Percentiles rank a stretch among this genome's conserved stretches.
Evolutionary conservation across 92 coral and sea anemone genomes (phyloP).

Genomic region (Porites cylindrica): DNA sequence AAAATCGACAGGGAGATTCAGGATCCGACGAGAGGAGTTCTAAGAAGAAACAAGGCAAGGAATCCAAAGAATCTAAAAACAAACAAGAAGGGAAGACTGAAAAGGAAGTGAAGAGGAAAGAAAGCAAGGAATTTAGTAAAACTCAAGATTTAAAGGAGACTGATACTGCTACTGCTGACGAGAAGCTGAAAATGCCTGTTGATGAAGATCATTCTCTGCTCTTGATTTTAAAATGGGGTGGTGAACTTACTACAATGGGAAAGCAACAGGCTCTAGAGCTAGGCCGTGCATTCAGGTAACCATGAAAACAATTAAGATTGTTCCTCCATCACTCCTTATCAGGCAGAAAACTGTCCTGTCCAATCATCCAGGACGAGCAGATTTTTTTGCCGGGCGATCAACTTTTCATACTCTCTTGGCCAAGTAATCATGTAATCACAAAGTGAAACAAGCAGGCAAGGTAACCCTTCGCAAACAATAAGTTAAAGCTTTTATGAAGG

Average conservation of each 20-base stretch:
- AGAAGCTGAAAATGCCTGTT: slow-evolving; percentile 28
- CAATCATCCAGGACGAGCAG: too few species aligned
- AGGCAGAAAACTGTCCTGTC: too few species aligned
- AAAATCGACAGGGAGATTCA: slow-evolving; percentile 6
- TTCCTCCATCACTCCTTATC: too few species aligned
- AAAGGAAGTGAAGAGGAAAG: slow-evolving; percentile 18
- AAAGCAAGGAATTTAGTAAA: slow-evolving; percentile 15
- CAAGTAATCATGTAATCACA: too few species aligned
- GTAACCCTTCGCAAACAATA: too few species aligned
- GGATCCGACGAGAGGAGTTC: slow-evolving; percentile 56
- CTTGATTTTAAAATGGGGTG: slow-evolving; percentile 98
- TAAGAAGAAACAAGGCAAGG: slow-evolving; percentile 43
- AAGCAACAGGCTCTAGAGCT: slow-evolving; percentile 93
- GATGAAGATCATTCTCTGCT: slow-evolving; percentile 65
- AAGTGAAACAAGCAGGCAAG: too few species aligned
- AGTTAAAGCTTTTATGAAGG: too few species aligned
- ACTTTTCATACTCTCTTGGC: too few species aligned
- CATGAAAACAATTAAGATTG: not conserved
- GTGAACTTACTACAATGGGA: slow-evolving; percentile 95
- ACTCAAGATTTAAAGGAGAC: slow-evolving; percentile 27
- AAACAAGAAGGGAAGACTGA: slow-evolving; percentile 57
- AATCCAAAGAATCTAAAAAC: slow-evolving; percentile 27
- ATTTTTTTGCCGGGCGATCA: too few species aligned
- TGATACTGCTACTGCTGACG: slow-evolving; percentile 45
- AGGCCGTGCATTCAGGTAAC: slow-evolving; percentile 93